Evolutionary conservation across 2,113 vertebrate species (phyloP), one percentile per base, ranked within the genome.

Genomic region (Ptilorrhoa leucosticta): DNA sequence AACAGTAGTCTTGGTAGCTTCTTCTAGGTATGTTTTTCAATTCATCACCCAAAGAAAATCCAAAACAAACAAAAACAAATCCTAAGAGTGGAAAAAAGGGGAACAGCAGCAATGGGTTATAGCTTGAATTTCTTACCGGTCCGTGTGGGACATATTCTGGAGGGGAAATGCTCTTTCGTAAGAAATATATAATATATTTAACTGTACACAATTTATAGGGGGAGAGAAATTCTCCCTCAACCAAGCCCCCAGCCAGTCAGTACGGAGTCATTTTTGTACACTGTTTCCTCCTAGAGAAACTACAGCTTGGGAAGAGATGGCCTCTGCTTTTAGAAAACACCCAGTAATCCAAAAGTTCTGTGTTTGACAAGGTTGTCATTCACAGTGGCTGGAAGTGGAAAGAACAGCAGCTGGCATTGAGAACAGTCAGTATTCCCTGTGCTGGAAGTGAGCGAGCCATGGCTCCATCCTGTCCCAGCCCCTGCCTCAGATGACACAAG

Each of bases 121-220:
- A 94, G 51, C 83, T 95, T 95, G 87, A 87, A 96, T 90, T 95
- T 96, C 71, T 87, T 77, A 92, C 51, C 90, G 79, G 95, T 94
- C 87, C 57, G 57, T 82, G 81, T 58, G 60, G 95, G 97, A 83
- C 57, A 35, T 31, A 86, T 27, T 69, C 93, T 94, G 84, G 95
- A 96, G 68, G 96, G 97, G 77, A 97, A 97, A 97, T 81, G 91
- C 69, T 96, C 95, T 97, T 93, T 89, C 4, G 40, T 97, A 98
- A 97, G 97, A 97, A 96, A 98, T 97, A 97, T 97, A 98, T 95
- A 97, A 70, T 97, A 94, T 97, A 92, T 96, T 96, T 83, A 97
- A 97, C 97, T 97, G 95, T 97, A 97, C 97, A 98, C 87, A 97
- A 96, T 97, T 95, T 97, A 97, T 96, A 98, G 94, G 96, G 91